Evolutionary conservation across 2,113 vertebrate species (phyloP).

Genomic region (Lepus timidus): DNA sequence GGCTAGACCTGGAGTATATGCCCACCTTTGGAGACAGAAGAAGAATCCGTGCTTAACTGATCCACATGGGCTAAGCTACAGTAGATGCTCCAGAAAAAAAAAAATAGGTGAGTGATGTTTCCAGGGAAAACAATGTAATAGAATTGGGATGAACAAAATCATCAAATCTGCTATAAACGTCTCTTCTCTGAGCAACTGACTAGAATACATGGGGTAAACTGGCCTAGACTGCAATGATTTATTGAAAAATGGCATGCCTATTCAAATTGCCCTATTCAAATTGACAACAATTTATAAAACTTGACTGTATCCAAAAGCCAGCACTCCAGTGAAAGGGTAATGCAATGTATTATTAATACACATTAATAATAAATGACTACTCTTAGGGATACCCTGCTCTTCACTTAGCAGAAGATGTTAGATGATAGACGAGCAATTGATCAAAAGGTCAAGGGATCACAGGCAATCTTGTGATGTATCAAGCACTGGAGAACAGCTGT

Average conservation of each 20-base stretch:
- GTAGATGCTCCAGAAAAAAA: not conserved
- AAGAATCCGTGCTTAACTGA: not conserved
- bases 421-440: conserved; percentile 79
- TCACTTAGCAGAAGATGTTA: conserved; percentile 69
- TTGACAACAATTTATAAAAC: conserved; percentile 73
- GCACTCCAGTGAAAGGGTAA: conserved; percentile 61
- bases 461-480: conserved; percentile 61
- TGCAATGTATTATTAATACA: conserved; percentile 76
- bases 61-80: not conserved
- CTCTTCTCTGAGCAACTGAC: not conserved
- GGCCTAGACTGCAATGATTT: conserved; percentile 30
- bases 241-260: conserved; percentile 59
- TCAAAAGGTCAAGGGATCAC: conserved; percentile 73
- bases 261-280: conserved; percentile 64
- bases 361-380: conserved; percentile 78
- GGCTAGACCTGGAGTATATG: not conserved
- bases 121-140: not conserved
- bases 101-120: not conserved
- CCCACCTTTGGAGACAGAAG: not conserved
- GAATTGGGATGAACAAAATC: conserved; percentile 36
- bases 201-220: conserved; percentile 3
- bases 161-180: not conserved
- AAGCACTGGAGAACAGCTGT: conserved; percentile 6
- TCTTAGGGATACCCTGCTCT: conserved; percentile 76
- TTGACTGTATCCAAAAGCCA: conserved; percentile 72